Evolutionary conservation across 2,797 vertebrate genomes (phyloP).

Genomic region (Thunnus albacares): DNA sequence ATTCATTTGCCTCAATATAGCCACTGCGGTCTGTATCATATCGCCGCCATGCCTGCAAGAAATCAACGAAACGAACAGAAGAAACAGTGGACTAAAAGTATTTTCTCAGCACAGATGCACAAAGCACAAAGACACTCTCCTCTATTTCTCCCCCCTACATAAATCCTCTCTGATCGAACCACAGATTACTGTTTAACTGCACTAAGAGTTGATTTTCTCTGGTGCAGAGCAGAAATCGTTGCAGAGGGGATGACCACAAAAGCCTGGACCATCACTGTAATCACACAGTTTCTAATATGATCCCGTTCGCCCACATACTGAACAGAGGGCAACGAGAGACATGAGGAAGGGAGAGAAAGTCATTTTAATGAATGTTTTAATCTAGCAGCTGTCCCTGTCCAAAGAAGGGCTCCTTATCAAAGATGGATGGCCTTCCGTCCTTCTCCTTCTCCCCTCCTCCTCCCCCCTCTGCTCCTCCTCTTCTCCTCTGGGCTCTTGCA

Average conservation of each 20-base stretch:
- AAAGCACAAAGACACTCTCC: constrained; percentile 27
- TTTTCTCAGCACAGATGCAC: constrained; percentile 31
- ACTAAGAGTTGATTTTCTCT: constrained; percentile 49
- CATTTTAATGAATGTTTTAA: constrained; percentile 88
- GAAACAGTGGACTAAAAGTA: constrained; percentile 47
- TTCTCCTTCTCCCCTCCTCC: constrained; percentile 34
- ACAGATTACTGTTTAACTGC: constrained; percentile 34
- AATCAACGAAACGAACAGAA: constrained; percentile 79
- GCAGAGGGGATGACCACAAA: constrained; percentile 32
- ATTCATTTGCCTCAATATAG: constrained; percentile 95
- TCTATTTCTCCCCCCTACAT: constrained; percentile 15
- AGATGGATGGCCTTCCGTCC: constrained; percentile 81
- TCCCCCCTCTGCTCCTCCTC: constrained; percentile 45
- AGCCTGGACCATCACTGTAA: constrained; percentile 41
- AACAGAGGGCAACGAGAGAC: constrained; percentile 77
- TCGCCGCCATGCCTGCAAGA: constrained; percentile 90
- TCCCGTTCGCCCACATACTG: constrained; percentile 64
- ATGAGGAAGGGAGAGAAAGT: constrained; percentile 58
- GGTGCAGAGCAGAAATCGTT: constrained; percentile 48
- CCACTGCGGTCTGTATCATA: constrained; percentile 95
- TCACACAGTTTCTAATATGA: constrained; percentile 64
- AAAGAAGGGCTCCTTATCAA: constrained; percentile 85
- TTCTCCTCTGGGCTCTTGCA: constrained; percentile 73
- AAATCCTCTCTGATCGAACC: constrained; percentile 47
- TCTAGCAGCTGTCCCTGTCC: constrained; percentile 83